Conservation (phyloP, 1,140 invertebrate species). For the Tetranychus cinnabarinus region DNA sequence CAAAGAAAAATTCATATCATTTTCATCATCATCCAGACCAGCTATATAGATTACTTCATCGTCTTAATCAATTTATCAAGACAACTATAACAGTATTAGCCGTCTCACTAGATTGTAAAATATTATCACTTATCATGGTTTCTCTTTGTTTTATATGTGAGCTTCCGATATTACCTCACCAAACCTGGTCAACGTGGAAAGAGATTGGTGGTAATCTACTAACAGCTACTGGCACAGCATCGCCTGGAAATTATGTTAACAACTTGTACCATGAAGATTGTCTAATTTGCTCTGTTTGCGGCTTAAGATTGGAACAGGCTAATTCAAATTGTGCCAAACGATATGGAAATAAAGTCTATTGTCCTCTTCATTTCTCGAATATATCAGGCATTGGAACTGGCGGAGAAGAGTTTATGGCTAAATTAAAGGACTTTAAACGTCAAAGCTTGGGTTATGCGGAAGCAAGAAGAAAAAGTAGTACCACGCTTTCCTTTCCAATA, state of each 20-base stretch:
- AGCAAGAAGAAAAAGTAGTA: slow-evolving; percentile 57
- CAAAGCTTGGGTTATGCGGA: slow-evolving; percentile 54
- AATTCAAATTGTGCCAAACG: slow-evolving; percentile 67
- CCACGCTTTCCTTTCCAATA: slow-evolving; percentile 72
- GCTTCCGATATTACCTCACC: slow-evolving; percentile 70
- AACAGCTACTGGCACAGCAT: background rate
- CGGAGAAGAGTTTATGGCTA: slow-evolving; percentile 64
- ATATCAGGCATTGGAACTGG: slow-evolving; percentile 83
- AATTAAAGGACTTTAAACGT: slow-evolving; percentile 77
- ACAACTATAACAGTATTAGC: background rate
- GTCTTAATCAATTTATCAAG: background rate
- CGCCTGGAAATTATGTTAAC: background rate
- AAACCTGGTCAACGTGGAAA: slow-evolving; percentile 20
- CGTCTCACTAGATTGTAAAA: background rate
- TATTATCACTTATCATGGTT: background rate
- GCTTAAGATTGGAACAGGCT: slow-evolving; percentile 65
- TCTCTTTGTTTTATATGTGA: slow-evolving; percentile 74
- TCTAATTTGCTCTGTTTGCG: slow-evolving; percentile 65
- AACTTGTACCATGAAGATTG: slow-evolving; percentile 19
- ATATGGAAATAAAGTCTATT: slow-evolving; percentile 61
- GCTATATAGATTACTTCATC: background rate
- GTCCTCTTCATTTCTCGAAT: slow-evolving; percentile 73
- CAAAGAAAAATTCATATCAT: background rate
- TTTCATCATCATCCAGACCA: background rate
- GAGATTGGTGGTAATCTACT: slow-evolving; percentile 1